Evolutionary conservation across 2,113 vertebrate genomes (phyloP).

Genomic region (Neolamprologus tretocephalus): DNA sequence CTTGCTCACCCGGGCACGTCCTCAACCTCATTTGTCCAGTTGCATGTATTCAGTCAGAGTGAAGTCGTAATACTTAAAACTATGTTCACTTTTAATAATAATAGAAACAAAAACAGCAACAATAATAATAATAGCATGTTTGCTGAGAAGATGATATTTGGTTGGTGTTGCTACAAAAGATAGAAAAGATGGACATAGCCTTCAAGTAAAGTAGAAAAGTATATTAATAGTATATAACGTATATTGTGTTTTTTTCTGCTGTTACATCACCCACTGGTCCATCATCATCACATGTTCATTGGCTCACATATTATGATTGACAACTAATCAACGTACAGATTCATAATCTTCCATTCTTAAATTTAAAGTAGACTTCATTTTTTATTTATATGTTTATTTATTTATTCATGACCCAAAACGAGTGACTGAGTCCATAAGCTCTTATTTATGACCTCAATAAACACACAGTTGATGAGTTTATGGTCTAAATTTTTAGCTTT

Average conservation of each 20-base stretch:
- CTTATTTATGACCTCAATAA: not conserved
- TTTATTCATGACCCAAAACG: not conserved
- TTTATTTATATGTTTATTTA: not conserved
- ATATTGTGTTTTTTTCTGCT: not conserved
- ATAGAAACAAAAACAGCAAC: not conserved
- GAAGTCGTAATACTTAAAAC: slow-evolving; percentile 2
- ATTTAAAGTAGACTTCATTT: not conserved
- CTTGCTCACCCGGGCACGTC: not conserved
- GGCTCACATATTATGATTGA: not conserved
- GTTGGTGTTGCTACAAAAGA: not conserved
- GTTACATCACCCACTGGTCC: not conserved
- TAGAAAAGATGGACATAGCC: not conserved
- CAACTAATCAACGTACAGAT: not conserved
- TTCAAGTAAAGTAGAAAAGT: not conserved
- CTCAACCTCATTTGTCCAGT: not conserved
- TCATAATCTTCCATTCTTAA: not conserved
- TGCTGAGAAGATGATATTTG: not conserved
- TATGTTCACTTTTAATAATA: not conserved
- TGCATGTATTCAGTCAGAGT: not conserved
- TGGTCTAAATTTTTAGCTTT: not conserved
- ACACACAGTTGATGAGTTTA: not conserved
- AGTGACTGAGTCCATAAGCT: not conserved
- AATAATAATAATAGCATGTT: not conserved
- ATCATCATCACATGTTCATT: not conserved
- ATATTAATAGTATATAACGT: not conserved